Evolutionary conservation across 2,113 vertebrate species (phyloP).

Genomic region (Pandion haliaetus): DNA sequence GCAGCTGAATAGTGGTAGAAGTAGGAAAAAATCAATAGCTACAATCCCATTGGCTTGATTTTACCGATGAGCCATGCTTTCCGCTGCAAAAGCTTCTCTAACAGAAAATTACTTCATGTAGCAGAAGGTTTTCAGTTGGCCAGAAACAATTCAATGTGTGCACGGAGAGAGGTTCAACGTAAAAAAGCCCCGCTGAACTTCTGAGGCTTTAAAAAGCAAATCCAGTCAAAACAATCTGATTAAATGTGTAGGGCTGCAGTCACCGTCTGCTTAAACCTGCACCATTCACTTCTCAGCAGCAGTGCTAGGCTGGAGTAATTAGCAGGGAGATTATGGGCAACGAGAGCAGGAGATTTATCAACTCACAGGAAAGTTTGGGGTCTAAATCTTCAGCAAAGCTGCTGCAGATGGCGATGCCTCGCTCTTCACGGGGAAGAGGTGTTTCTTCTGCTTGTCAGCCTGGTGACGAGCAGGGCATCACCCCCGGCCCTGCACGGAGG

Average conservation of each 20-base stretch:
- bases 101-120: neutral
- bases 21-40: neutral
- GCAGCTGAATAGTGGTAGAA: neutral
- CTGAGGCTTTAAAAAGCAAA: neutral
- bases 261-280: fast-evolving
- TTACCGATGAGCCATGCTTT: neutral
- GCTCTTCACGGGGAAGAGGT: no score
- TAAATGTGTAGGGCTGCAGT: fast-evolving
- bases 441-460: neutral
- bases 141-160: neutral
- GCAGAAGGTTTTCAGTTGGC: neutral
- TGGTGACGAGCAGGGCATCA: neutral
- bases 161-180: fast-evolving
- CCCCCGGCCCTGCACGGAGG: neutral
- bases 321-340: neutral
- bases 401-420: neutral
- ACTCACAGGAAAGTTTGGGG: neutral
- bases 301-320: fast-evolving
- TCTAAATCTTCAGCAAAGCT: neutral
- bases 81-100: neutral
- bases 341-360: neutral
- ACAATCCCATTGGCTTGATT: neutral
- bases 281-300: neutral
- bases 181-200: neutral
- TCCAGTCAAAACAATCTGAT: neutral